phyloP scores from a whole-genome alignment of 2,113 vertebrate genomes.

The Muntiacus muntjak region DNA sequence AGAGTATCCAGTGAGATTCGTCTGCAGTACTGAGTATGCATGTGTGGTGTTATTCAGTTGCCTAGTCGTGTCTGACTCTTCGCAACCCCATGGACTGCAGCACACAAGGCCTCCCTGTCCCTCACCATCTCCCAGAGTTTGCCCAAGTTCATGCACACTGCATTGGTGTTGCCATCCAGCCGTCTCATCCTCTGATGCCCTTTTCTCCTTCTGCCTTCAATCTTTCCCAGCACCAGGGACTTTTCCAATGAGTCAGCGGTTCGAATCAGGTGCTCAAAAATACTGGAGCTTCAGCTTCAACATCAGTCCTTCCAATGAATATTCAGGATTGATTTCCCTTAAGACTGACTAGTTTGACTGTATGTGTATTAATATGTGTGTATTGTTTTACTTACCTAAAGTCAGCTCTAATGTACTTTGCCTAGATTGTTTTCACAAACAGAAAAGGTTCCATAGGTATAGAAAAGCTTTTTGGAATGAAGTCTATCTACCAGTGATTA shows the following conservation, averaged over 20 bases:
- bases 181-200: not conserved
- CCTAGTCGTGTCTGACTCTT: not conserved
- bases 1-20: rapidly evolving
- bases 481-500: not conserved
- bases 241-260: not conserved
- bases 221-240: not conserved
- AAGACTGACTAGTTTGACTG: not conserved
- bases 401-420: not conserved
- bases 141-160: not conserved
- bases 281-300: not conserved
- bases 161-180: not conserved
- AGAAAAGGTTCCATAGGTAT: not conserved
- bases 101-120: not conserved
- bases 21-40: rapidly evolving
- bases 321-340: not conserved
- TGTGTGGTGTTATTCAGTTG: not conserved
- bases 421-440: not conserved
- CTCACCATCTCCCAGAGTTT: not conserved
- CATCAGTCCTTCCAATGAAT: not conserved
- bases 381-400: not conserved
- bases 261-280: not conserved
- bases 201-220: not conserved
- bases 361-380: not conserved
- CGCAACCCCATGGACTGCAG: not conserved
- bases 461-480: not conserved